Evolutionary conservation across 2,888 invertebrate species (phyloP).

Genomic region (Erebia epiphron): DNA sequence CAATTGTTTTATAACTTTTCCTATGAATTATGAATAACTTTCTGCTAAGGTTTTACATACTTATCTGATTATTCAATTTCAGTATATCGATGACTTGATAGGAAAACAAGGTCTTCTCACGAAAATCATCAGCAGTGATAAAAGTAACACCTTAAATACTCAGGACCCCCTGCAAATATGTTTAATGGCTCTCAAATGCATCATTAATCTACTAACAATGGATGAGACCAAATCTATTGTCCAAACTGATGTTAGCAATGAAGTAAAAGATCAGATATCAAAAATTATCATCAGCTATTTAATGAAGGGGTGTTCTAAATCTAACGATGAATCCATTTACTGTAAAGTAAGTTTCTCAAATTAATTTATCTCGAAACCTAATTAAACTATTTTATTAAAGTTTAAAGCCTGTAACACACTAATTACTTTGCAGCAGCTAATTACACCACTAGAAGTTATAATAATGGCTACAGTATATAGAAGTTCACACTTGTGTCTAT

Average conservation of each 20-base stretch:
- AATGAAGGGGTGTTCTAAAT: slow-evolving; percentile 57
- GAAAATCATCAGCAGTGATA: slow-evolving; percentile 54
- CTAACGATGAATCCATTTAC: slow-evolving; percentile 72
- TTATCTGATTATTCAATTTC: slow-evolving; percentile 27
- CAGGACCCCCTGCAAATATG: slow-evolving; percentile 61
- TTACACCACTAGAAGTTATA: no score
- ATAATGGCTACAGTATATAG: no score
- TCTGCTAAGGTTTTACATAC: neutral
- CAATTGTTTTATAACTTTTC: no score
- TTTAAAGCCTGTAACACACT: no score
- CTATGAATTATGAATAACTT: neutral
- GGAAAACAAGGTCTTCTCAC: slow-evolving; percentile 64
- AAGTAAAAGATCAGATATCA: slow-evolving; percentile 63
- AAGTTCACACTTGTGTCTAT: no score
- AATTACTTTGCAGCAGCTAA: no score
- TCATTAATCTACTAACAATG: slow-evolving; percentile 53
- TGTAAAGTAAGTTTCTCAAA: slow-evolving; percentile 61
- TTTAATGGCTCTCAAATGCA: slow-evolving; percentile 64
- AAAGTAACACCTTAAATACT: slow-evolving; percentile 46
- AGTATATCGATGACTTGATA: slow-evolving; percentile 68
- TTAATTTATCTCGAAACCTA: neutral
- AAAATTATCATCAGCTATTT: slow-evolving; percentile 67
- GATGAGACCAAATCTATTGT: slow-evolving; percentile 55
- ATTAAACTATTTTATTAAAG: neutral
- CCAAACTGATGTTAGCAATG: slow-evolving; percentile 44